Percentiles rank a stretch among this genome's conserved stretches.
Conservation (phyloP, 2,888 invertebrate genomes). For the Scotopteryx bipunctaria region DNA sequence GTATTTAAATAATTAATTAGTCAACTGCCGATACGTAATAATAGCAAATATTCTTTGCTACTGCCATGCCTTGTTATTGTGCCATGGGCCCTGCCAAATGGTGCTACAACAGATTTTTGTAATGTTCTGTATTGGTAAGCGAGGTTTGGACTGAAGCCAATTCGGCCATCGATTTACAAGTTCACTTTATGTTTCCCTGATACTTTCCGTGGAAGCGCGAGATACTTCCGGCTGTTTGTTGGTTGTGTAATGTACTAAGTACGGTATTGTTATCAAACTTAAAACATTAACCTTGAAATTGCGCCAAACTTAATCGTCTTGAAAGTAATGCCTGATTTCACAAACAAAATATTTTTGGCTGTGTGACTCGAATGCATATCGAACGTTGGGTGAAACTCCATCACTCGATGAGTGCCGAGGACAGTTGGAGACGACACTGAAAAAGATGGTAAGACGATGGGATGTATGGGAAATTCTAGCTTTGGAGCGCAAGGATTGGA, state of each 20-base stretch:
- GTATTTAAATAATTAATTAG: no score
- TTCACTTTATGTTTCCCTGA: constrained; percentile 70
- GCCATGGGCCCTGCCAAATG: constrained; percentile 67
- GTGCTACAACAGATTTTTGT: constrained; percentile 80
- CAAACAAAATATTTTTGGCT: background rate
- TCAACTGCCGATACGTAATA: no score
- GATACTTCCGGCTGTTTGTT: constrained; percentile 53
- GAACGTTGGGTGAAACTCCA: no score
- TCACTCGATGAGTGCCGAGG: no score
- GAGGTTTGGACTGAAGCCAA: constrained; percentile 74
- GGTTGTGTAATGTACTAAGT: constrained; percentile 28
- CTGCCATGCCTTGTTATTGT: constrained; percentile 2
- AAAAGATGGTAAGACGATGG: no score
- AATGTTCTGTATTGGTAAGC: constrained; percentile 78
- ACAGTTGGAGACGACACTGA: no score
- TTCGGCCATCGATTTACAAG: constrained; percentile 80
- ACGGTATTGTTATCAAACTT: constrained; percentile 18
- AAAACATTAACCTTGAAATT: constrained; percentile 14
- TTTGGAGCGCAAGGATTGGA: no score
- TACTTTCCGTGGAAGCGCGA: constrained; percentile 60
- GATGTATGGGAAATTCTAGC: no score
- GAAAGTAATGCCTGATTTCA: background rate
- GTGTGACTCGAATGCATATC: no score
- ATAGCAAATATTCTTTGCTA: no score
- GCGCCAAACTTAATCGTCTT: background rate